phyloP scores from a whole-genome alignment of 92 coral and sea anemone genomes.

The Plumapathes pennacea region DNA sequence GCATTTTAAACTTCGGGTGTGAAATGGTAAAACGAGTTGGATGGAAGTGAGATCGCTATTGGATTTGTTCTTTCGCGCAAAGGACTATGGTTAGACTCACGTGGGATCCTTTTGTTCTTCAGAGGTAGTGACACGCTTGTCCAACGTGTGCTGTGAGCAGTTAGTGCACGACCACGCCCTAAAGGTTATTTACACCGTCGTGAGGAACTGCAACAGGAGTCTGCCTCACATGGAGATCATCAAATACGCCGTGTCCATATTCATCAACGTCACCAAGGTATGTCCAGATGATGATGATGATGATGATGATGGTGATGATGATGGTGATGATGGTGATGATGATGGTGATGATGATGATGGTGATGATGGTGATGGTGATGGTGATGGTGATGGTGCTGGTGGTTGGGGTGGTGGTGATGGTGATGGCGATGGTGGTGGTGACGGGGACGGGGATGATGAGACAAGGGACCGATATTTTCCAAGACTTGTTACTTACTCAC shows the following conservation, averaged over 20 bases:
- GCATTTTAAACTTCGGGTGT: no score
- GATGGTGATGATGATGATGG: no score
- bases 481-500: conserved; percentile 68
- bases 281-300: no score
- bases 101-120: conserved; percentile 1
- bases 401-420: no score
- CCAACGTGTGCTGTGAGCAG: conserved; percentile 88
- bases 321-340: no score
- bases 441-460: no score
- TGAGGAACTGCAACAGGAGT: conserved; percentile 92
- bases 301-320: no score
- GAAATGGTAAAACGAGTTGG: no score
- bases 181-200: conserved; percentile 79
- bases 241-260: conserved; percentile 81
- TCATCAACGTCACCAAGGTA: conserved; percentile 90
- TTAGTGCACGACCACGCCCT: conserved; percentile 81
- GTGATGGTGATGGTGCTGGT: no score
- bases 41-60: no score
- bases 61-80: background rate
- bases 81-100: background rate
- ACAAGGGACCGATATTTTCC: conserved; percentile 70
- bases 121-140: conserved; percentile 97
- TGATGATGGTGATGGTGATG: no score
- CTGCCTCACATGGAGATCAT: conserved; percentile 92
- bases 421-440: background rate